Evolutionary conservation across 2,113 vertebrate genomes (phyloP).

Genomic region (Vulpes lagopus): DNA sequence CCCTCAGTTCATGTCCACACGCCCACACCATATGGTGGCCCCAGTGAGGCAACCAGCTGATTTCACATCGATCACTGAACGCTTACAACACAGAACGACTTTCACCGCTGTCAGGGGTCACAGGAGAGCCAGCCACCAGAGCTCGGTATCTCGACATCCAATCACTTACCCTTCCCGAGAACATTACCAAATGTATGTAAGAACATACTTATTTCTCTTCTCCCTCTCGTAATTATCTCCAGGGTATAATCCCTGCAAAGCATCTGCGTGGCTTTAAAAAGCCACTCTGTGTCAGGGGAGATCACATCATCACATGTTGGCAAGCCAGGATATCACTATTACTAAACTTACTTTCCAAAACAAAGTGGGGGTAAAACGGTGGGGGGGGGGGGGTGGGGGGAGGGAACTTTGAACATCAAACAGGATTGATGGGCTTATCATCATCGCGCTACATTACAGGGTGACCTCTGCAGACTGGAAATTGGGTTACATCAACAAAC

Average conservation of each 20-base stretch:
- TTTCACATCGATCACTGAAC: background rate
- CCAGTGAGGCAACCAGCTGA: background rate
- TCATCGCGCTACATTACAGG: conserved; percentile 82
- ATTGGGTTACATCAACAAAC: conserved; percentile 90
- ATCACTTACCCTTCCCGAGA: background rate
- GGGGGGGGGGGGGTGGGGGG: background rate
- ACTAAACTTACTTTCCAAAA: conserved; percentile 77
- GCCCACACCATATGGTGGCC: background rate
- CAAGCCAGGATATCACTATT: conserved; percentile 78
- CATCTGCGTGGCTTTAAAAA: conserved; percentile 67
- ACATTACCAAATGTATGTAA: conserved; percentile 16
- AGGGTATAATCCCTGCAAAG: conserved; percentile 67
- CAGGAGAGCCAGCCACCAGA: background rate
- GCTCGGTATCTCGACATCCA: background rate
- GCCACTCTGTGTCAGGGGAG: conserved; percentile 62
- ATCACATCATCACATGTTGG: conserved; percentile 68
- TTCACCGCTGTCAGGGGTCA: background rate
- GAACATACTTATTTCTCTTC: conserved; percentile 57
- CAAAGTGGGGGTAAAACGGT: conserved; percentile 53
- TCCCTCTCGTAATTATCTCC: conserved; percentile 62
- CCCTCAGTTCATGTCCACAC: background rate
- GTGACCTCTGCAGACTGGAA: conserved; percentile 89
- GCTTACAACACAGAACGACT: background rate
- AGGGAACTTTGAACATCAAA: conserved; percentile 82
- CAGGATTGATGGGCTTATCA: conserved; percentile 79